These are phyloP conservation scores for Pachypeltis micranthus DNA, from an alignment of 1,140 invertebrate species.

Conservation along the genomic window DNA sequence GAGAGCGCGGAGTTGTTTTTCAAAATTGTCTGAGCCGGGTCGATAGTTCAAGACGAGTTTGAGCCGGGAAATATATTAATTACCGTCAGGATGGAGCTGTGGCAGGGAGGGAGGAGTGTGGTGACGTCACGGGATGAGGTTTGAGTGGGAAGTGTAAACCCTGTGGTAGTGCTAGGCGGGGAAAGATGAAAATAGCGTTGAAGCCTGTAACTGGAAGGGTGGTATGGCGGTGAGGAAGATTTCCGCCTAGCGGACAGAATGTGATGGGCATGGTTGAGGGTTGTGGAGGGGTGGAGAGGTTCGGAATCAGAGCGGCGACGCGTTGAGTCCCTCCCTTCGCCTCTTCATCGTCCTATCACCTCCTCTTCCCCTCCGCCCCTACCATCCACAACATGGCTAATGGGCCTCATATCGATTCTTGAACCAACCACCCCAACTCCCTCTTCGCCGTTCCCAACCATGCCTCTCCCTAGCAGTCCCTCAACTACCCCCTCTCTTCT, in stretches of 20 bases:
- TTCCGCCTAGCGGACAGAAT: too few relatives aligned
- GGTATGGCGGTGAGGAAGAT: too few relatives aligned
- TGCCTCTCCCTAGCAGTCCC: not conserved
- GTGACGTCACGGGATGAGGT: not conserved
- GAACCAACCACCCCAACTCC: conserved; percentile 1
- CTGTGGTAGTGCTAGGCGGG: too few relatives aligned
- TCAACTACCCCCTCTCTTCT: not conserved
- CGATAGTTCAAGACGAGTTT: too few relatives aligned
- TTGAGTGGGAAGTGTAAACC: too few relatives aligned
- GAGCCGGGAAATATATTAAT: conserved; percentile 19
- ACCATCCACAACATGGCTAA: conserved; percentile 11
- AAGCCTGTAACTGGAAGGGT: too few relatives aligned
- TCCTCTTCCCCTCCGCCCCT: not conserved
- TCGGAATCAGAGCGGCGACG: conserved; percentile 18
- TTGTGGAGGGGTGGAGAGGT: not conserved
- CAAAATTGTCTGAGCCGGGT: too few relatives aligned
- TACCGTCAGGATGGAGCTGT: conserved; percentile 6
- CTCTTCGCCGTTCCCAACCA: not conserved
- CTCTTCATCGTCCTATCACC: too few relatives aligned
- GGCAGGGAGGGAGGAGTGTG: not conserved
- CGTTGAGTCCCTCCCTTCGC: too few relatives aligned
- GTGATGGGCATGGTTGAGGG: too few relatives aligned
- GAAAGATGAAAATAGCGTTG: too few relatives aligned
- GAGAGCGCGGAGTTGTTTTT: too few relatives aligned
- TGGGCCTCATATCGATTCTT: conserved; percentile 23